These are phyloP conservation scores for Acanthosepion esculentum DNA, from an alignment of 2,888 invertebrate species.

Conservation along the genomic window DNA sequence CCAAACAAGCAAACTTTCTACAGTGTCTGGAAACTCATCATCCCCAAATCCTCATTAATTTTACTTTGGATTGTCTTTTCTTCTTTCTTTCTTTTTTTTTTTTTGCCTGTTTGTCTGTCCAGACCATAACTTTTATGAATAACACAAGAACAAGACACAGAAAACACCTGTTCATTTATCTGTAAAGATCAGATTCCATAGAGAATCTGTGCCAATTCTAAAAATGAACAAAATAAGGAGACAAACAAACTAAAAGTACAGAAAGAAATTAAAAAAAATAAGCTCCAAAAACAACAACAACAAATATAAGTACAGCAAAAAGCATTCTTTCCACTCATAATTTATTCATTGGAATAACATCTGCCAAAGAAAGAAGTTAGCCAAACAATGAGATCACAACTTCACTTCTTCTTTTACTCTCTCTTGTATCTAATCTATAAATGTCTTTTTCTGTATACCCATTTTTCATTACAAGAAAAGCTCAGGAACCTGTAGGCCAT, in stretches of 20 bases:
- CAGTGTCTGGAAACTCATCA: neutral
- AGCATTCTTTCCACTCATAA: neutral
- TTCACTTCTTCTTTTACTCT: neutral
- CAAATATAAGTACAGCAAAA: neutral
- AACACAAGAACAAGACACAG: neutral
- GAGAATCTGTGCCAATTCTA: conserved; percentile 12
- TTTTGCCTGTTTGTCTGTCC: neutral
- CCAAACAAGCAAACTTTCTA: neutral
- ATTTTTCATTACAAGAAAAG: no score
- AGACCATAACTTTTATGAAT: neutral
- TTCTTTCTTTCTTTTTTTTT: neutral
- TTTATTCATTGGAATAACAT: conserved; percentile 33
- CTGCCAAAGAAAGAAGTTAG: neutral
- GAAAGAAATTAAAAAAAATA: neutral
- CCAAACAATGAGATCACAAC: conserved; percentile 12
- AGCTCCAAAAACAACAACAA: no score
- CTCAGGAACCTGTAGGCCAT: no score
- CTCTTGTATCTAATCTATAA: neutral
- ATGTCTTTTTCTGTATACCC: no score
- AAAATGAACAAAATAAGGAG: neutral
- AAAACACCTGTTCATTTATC: conserved; percentile 9
- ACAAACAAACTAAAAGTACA: neutral
- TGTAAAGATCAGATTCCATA: neutral
- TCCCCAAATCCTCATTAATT: conserved; percentile 13
- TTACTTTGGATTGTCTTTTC: neutral